phyloP scores from a whole-genome alignment of 1,140 invertebrate genomes.

The Linepithema humile region DNA sequence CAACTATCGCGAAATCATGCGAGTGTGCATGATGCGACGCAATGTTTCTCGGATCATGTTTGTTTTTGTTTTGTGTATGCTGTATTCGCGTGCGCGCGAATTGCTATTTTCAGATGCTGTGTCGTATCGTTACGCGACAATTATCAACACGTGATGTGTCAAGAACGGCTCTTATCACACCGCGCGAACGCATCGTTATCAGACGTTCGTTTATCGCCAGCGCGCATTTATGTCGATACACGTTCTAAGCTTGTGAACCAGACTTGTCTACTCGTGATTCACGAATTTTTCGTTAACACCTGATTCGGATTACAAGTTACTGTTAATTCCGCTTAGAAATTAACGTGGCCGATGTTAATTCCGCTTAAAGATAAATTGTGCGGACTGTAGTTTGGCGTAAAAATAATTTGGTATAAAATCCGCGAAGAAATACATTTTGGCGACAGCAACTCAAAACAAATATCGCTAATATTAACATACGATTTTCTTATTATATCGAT shows the following conservation, averaged over 20 bases:
- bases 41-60: slow-evolving; percentile 1
- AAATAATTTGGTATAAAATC: not conserved
- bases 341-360: not conserved
- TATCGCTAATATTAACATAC: not conserved
- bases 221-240: not conserved
- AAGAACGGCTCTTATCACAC: slow-evolving; percentile 55
- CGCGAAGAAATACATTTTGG: not conserved
- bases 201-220: not conserved
- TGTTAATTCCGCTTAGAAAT: not conserved
- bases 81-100: not conserved
- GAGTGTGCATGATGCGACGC: no score
- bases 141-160: slow-evolving; percentile 61
- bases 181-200: slow-evolving; percentile 3
- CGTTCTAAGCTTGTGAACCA: slow-evolving; percentile 11
- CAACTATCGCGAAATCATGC: no score
- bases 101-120: slow-evolving; percentile 57
- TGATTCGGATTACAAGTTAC: not conserved
- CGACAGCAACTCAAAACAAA: not conserved
- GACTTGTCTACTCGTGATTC: not conserved
- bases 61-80: slow-evolving; percentile 57
- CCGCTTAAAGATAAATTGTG: not conserved
- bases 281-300: not conserved
- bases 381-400: not conserved
- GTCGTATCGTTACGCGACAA: slow-evolving; percentile 52
- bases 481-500: not conserved